Base-by-base conservation (phyloP, 1,140 invertebrate genomes). In the Leguminivora glycinivorella region DNA sequence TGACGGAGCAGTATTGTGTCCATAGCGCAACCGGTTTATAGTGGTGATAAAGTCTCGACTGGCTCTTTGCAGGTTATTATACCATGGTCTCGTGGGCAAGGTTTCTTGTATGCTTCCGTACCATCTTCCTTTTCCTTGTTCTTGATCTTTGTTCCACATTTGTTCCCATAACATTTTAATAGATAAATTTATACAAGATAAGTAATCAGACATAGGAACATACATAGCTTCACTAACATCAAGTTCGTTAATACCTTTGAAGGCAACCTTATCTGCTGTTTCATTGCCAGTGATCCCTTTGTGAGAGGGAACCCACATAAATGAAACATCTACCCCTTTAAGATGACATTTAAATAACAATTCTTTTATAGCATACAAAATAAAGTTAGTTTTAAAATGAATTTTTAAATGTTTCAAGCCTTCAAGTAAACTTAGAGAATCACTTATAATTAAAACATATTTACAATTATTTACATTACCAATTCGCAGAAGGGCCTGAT, bases 391-490 rank as follows among this genome's bases (percentile, higher is more conserved):
- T n/a, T n/a, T n/a, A n/a, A n/a, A 24, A 67, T 67, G 19, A 29
- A 67, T 7, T 67, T 67, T 40, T 7, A 31, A 7, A 31, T 31
- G 4, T 9, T 66, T 66, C 17, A 66, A 14, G 26, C 9, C 12
- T 29, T 66, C 6, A 31, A 66, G 4, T 66, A 66, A 9, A 5
- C 60, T 66, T 31, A 14, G 2, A 34, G 60, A 66, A 66, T 34
- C 60, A 31, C 3, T 66, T 25, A 66, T 5, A 7, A 66, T 17
- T 31, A 66, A 66, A 31, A 31, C 2, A 66, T 31, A 31, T 4
- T 66, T 66, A 66, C 25, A 31, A 60, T 34, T 66, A 66, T 66
- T 66, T 66, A 66, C 60, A 66, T 31, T 12, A 43, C 10, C 14
- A 34, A 29, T 43, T 24, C 25, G 29, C 22, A 68, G 47, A 22